Conservation (phyloP, 2,113 vertebrate genomes). For the Anolis sagrei region DNA sequence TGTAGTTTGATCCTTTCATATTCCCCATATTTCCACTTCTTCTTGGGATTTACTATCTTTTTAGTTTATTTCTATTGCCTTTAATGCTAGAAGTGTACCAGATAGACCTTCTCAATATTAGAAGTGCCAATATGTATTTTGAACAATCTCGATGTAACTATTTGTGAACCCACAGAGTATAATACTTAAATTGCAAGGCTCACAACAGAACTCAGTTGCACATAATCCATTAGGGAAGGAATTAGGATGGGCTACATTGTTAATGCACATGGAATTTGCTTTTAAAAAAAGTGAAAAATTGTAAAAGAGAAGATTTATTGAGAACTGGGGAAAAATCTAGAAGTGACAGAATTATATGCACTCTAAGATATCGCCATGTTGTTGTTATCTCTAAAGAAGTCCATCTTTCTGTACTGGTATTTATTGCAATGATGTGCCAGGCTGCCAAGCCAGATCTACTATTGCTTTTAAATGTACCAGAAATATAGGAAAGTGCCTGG, state of each 20-base stretch:
- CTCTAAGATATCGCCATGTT: slow-evolving; percentile 10
- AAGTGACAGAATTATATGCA: slow-evolving; percentile 10
- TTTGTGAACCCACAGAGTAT: not conserved
- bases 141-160: not conserved
- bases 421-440: slow-evolving; percentile 11
- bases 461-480: slow-evolving; percentile 19
- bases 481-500: slow-evolving; percentile 6
- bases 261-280: slow-evolving; percentile 3
- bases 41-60: no score
- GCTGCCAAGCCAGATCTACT: slow-evolving; percentile 12
- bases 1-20: no score
- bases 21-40: not conserved
- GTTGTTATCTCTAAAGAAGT: not conserved
- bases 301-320: slow-evolving; percentile 16
- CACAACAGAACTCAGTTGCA: not conserved
- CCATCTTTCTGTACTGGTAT: slow-evolving; percentile 10
- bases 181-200: not conserved
- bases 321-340: not conserved
- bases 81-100: not conserved
- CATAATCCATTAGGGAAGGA: not conserved
- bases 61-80: no score
- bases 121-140: not conserved
- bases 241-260: not conserved
- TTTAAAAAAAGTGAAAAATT: not conserved
- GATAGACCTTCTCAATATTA: not conserved